phyloP scores from a whole-genome alignment of 2,797 vertebrate species.

The Sparus aurata region DNA sequence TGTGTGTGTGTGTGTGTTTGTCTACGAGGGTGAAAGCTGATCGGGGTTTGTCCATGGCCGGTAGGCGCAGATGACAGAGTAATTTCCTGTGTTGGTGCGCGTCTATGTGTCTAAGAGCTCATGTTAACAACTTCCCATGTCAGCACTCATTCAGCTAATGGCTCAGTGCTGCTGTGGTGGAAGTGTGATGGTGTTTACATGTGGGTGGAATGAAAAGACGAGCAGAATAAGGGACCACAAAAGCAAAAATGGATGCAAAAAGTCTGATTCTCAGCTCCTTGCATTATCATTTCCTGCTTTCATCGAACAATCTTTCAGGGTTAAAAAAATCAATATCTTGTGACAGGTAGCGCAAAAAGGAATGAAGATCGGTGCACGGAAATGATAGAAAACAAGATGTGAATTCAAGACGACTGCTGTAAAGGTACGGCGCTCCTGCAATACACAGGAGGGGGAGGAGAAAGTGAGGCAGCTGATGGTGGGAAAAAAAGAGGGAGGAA shows the following conservation, averaged over 20 bases:
- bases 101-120: constrained; percentile 20
- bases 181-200: constrained; percentile 22
- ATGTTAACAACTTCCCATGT: constrained; percentile 62
- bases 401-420: constrained; percentile 14
- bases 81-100: constrained; percentile 49
- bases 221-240: neutral
- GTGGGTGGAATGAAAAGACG: neutral
- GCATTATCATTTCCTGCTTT: neutral
- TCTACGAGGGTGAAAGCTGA: constrained; percentile 6
- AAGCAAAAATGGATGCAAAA: neutral
- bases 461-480: constrained; percentile 27
- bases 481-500: constrained; percentile 57
- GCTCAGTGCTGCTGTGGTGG: constrained; percentile 29
- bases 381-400: constrained; percentile 6
- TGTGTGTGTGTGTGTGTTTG: constrained; percentile 7
- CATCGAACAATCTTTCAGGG: neutral
- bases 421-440: neutral
- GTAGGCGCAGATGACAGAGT: constrained; percentile 46
- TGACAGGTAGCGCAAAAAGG: neutral
- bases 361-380: neutral
- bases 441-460: neutral
- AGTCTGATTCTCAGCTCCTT: too few species aligned
- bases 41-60: neutral
- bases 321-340: constrained; percentile 2
- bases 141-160: constrained; percentile 71